Evolutionary conservation across 2,113 vertebrate species (phyloP), one percentile per base, ranked within the genome.

Genomic region (Daphoenositta chrysoptera): DNA sequence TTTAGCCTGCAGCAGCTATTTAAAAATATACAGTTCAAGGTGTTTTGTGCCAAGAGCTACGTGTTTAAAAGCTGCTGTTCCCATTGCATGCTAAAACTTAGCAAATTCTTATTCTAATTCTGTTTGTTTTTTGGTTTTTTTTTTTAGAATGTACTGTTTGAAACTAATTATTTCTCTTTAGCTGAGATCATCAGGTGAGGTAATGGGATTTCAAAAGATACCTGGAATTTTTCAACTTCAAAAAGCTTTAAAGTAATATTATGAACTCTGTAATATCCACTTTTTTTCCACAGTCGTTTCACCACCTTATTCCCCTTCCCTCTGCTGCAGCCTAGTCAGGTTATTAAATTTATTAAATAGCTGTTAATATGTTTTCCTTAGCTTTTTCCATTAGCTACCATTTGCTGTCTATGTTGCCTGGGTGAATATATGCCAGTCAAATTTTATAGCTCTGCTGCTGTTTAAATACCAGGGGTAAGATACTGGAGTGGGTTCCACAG

Each of bases 1-100:
- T 94, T 92, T 95, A 95, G 87, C 50, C 39, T 94, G 83, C 45
- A 71, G 71, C 26, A 87, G 87, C 87, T 94, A 71, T 96, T 96
- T 90, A 75, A 96, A 93, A 93, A 79, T 50, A 61, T 4, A 37
- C 68, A 53, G 57, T 71, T 92, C 40, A 71, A 96, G 88, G 80
- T 86, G 50, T 73, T 92, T 51, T 2, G 10, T 89, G 94, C 94
- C 91, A 89, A 77, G 69, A 70, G 50, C 31, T 61, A 37, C 1
- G 6, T 61, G n/a, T 79, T 92, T 81, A 60, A 78, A 91, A 82
- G 79, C 72, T 78, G 86, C 72, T 78, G n/a, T 90, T 80, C 89
- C 73, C 10, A 7, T 84, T 60, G 53, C 16, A 44, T 79, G 54
- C 39, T 89, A 20, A 58, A 83, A 54, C 47, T 63, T 54, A 42